A percentile compares a stretch with the other conserved stretches of the same genome.
These are phyloP conservation scores for Sceloporus undulatus DNA, from an alignment of 2,113 vertebrate genomes.

Conservation along the genomic window DNA sequence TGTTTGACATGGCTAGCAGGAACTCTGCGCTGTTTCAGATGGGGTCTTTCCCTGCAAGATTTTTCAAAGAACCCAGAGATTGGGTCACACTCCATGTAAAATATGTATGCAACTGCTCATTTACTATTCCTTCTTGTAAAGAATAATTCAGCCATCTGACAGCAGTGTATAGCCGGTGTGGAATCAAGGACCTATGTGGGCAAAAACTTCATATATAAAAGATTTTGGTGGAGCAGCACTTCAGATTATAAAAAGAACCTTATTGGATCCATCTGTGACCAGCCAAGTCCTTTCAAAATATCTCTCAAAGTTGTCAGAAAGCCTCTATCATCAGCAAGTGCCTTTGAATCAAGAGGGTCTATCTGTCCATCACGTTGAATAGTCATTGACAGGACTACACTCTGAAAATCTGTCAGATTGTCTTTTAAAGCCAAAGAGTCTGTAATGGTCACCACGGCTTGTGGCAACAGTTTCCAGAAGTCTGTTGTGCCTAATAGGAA, in stretches of 20 bases:
- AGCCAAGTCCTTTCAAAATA: not conserved
- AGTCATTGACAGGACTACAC: not conserved
- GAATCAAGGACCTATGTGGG: not conserved
- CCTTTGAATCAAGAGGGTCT: not conserved
- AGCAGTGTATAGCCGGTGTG: not conserved
- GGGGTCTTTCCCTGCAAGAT: not conserved
- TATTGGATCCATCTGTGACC: not conserved
- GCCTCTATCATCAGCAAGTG: not conserved
- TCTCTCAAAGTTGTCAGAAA: not conserved
- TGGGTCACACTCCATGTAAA: too few species aligned
- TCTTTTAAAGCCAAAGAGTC: not conserved
- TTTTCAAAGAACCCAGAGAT: too few species aligned
- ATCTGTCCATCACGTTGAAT: not conserved
- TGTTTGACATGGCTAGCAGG: not conserved
- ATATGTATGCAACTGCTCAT: too few species aligned
- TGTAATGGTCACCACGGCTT: not conserved
- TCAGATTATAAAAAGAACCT: not conserved
- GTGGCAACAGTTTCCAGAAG: not conserved
- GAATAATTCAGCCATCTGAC: not conserved
- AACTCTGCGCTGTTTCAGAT: not conserved
- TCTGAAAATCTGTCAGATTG: not conserved
- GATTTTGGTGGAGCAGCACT: not conserved
- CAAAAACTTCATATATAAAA: not conserved
- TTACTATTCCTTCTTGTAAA: not conserved
- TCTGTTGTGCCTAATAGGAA: not conserved